phyloP scores from a whole-genome alignment of 2,113 vertebrate species.

The Sardina pilchardus region DNA sequence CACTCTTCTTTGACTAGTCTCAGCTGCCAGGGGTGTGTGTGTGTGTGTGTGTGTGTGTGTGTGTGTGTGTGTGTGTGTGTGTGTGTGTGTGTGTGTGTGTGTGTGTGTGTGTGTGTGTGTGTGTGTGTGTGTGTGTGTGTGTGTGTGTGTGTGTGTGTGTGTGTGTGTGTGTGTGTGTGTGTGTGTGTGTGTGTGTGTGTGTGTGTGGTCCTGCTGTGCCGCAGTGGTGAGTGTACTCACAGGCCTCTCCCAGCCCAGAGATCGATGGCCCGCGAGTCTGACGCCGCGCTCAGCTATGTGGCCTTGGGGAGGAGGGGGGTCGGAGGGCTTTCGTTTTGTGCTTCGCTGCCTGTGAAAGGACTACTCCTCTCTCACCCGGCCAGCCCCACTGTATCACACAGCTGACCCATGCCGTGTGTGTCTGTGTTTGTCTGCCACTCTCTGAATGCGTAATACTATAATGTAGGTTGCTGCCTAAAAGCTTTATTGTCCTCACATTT shows the following conservation, averaged over 20 bases:
- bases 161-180: constrained; percentile 13
- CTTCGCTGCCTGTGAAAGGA: constrained; percentile 33
- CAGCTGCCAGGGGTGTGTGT: neutral
- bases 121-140: constrained; percentile 16
- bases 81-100: too few relatives aligned
- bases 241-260: constrained; percentile 29
- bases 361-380: constrained; percentile 4
- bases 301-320: neutral
- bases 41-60: neutral
- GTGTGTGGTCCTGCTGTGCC: neutral
- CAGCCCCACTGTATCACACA: neutral
- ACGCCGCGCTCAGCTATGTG: neutral
- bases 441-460: neutral
- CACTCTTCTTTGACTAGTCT: neutral
- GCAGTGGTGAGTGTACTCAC: constrained; percentile 24
- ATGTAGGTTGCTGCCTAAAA: too few relatives aligned
- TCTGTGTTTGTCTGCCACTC: neutral
- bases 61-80: constrained; percentile 7
- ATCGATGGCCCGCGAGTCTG: constrained; percentile 35
- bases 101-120: too few relatives aligned
- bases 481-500: too few relatives aligned
- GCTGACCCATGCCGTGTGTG: neutral
- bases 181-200: constrained; percentile 1
- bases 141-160: neutral
- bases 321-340: constrained; percentile 9